Conservation (phyloP, 2,797 vertebrate species). For the Acipenser transmontanus region DNA sequence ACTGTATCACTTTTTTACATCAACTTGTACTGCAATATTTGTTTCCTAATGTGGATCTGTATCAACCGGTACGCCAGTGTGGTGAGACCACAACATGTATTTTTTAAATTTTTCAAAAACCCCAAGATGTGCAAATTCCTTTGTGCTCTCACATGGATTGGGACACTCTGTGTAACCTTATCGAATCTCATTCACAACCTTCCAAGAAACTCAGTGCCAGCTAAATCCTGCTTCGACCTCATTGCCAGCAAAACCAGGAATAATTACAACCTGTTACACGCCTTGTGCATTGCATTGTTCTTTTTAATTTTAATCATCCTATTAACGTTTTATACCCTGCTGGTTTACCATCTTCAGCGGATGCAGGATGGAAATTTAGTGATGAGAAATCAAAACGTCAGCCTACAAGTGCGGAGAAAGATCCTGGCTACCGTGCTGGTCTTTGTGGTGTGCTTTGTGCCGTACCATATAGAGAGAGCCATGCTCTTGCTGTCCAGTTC, state of each 20-base stretch:
- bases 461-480: slow-evolving; percentile 30
- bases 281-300: slow-evolving; percentile 11
- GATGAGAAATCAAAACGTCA: slow-evolving; percentile 15
- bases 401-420: slow-evolving; percentile 28
- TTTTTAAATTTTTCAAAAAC: slow-evolving; percentile 18
- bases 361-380: slow-evolving; percentile 21
- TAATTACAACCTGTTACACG: neutral
- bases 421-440: slow-evolving; percentile 24
- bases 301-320: slow-evolving; percentile 27
- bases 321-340: slow-evolving; percentile 24
- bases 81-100: slow-evolving; percentile 11
- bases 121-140: slow-evolving; percentile 14
- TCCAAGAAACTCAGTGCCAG: neutral
- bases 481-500: slow-evolving; percentile 1
- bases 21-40: slow-evolving; percentile 32
- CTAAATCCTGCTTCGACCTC: slow-evolving; percentile 21
- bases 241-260: slow-evolving; percentile 8
- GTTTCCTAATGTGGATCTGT: slow-evolving; percentile 31
- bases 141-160: slow-evolving; percentile 24
- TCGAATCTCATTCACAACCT: neutral
- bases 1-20: slow-evolving; percentile 25
- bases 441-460: slow-evolving; percentile 35
- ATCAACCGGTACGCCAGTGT: slow-evolving; percentile 31
- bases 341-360: slow-evolving; percentile 30
- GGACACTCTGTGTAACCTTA: neutral